A percentile compares a stretch with the other conserved stretches of the same genome.
phyloP scores from a whole-genome alignment of 2,113 vertebrate genomes.

The Callorhinus ursinus region DNA sequence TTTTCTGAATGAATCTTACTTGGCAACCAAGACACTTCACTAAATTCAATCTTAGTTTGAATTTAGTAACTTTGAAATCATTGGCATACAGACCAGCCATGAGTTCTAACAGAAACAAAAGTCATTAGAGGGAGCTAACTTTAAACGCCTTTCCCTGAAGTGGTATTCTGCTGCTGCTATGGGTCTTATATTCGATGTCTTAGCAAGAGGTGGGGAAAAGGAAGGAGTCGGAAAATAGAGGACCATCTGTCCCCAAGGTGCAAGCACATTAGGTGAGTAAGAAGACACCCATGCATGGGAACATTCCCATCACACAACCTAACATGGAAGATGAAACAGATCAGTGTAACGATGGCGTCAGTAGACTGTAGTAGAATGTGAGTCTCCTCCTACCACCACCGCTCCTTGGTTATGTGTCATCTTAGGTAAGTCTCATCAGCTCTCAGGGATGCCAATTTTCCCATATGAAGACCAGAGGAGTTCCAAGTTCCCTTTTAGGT shows the following conservation, averaged over 20 bases:
- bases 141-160: not conserved
- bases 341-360: constrained; percentile 3
- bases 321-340: not conserved
- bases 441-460: not conserved
- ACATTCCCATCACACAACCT: not conserved
- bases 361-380: not conserved
- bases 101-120: constrained; percentile 45
- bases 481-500: not conserved
- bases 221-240: constrained; percentile 1
- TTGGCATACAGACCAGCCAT: constrained; percentile 1
- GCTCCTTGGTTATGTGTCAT: not conserved
- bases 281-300: not conserved
- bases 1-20: constrained; percentile 59
- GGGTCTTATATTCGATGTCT: not conserved
- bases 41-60: constrained; percentile 46
- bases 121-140: constrained; percentile 16
- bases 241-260: not conserved
- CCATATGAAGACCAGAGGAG: not conserved
- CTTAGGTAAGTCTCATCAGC: not conserved
- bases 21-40: constrained; percentile 41
- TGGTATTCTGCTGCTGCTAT: not conserved
- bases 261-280: not conserved
- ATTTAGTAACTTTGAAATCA: constrained; percentile 49
- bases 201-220: not conserved
- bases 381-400: not conserved